These are phyloP conservation scores for Polypedilum vanderplanki DNA, from an alignment of 1,140 invertebrate genomes.

Conservation along the genomic window DNA sequence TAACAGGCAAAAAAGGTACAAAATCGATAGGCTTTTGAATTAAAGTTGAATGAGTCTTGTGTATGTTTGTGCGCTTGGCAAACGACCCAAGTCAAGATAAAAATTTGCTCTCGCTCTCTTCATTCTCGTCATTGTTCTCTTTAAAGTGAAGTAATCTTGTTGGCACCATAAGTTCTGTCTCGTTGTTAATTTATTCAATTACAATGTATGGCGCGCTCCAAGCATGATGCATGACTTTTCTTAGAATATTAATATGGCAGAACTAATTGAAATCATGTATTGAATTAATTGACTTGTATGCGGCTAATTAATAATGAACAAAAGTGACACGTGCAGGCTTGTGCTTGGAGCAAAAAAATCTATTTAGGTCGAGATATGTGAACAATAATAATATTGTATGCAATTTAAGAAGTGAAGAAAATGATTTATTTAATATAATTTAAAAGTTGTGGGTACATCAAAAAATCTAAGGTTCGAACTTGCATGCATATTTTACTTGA, in stretches of 20 bases:
- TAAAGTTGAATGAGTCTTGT: neutral
- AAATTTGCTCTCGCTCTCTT: neutral
- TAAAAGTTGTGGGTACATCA: no score
- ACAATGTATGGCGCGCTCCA: neutral
- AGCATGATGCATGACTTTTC: neutral
- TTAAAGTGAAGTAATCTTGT: neutral
- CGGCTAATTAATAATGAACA: neutral
- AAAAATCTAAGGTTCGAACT: no score
- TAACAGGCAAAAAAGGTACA: conserved; percentile 9
- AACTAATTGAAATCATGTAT: conserved; percentile 1
- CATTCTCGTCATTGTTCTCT: neutral
- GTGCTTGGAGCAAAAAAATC: no score
- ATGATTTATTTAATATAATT: no score
- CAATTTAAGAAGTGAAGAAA: no score
- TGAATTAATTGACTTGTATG: neutral
- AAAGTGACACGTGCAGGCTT: neutral
- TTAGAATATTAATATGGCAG: neutral
- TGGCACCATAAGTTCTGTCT: neutral
- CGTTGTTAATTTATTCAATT: neutral
- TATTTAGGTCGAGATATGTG: no score
- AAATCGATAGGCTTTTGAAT: conserved; percentile 18
- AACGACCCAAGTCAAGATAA: neutral
- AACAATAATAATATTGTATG: no score
- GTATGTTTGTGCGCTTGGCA: neutral
- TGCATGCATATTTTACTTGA: no score